phyloP scores from a whole-genome alignment of 2,113 vertebrate species.

The Ceuthmochares aereus region DNA sequence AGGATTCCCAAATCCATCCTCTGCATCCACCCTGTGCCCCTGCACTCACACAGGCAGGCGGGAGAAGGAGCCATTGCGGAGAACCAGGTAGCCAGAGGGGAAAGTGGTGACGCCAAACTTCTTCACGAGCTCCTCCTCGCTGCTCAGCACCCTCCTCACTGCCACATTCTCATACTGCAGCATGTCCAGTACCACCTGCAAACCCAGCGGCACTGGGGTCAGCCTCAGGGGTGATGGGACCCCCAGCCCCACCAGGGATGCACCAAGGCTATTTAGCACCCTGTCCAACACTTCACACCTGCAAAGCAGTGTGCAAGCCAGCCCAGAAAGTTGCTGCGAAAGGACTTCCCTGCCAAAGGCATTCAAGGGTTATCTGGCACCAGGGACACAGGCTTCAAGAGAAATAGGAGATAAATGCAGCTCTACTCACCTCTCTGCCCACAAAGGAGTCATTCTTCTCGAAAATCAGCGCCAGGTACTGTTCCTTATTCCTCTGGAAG shows the following conservation, averaged over 20 bases:
- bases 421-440: slow-evolving; percentile 88
- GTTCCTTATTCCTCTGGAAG: slow-evolving; percentile 82
- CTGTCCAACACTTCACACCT: neutral
- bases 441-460: slow-evolving; percentile 83
- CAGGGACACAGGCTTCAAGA: neutral
- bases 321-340: neutral
- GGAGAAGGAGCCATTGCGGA: slow-evolving; percentile 77
- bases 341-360: neutral
- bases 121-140: slow-evolving; percentile 76
- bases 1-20: neutral
- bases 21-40: neutral
- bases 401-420: neutral
- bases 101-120: slow-evolving; percentile 82
- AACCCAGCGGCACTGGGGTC: neutral
- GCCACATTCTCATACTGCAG: slow-evolving; percentile 86
- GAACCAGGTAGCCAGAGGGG: slow-evolving; percentile 88
- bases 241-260: neutral
- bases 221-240: neutral
- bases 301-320: neutral
- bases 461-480: slow-evolving; percentile 88
- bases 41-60: slow-evolving; percentile 85
- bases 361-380: neutral
- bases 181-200: slow-evolving; percentile 90
- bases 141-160: slow-evolving; percentile 85
- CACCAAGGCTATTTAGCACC: neutral